These are phyloP conservation scores for Gnathonemus echidnorhynchus DNA, from an alignment of 2,113 vertebrate genomes.

Conservation along the genomic window DNA sequence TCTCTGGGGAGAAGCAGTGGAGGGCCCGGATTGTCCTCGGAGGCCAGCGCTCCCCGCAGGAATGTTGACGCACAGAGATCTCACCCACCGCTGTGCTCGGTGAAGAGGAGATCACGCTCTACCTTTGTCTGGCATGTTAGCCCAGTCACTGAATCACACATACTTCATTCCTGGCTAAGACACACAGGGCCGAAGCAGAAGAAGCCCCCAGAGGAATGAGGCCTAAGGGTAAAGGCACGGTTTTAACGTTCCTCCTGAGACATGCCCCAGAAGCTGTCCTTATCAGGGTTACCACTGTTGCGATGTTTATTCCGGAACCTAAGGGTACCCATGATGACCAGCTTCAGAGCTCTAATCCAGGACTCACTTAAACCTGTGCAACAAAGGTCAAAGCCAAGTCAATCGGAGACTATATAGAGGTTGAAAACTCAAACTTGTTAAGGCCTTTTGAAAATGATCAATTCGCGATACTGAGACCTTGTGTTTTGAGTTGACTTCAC, in stretches of 20 bases:
- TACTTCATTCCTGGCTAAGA: neutral
- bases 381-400: neutral
- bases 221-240: neutral
- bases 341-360: neutral
- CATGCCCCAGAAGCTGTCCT: neutral
- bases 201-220: neutral
- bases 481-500: neutral
- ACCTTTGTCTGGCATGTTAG: neutral
- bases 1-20: neutral
- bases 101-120: neutral
- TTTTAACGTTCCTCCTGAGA: neutral
- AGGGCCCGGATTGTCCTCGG: neutral
- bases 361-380: neutral
- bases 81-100: neutral
- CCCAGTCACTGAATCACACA: neutral
- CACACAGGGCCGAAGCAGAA: neutral
- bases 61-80: neutral
- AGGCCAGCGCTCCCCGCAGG: neutral
- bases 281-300: neutral
- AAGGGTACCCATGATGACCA: neutral
- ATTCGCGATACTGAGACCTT: neutral
- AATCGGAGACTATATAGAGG: neutral
- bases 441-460: neutral
- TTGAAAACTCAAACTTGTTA: neutral
- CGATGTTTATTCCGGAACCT: neutral